These are phyloP conservation scores for Autographa gamma DNA, from an alignment of 2,888 invertebrate species.

Conservation along the genomic window DNA sequence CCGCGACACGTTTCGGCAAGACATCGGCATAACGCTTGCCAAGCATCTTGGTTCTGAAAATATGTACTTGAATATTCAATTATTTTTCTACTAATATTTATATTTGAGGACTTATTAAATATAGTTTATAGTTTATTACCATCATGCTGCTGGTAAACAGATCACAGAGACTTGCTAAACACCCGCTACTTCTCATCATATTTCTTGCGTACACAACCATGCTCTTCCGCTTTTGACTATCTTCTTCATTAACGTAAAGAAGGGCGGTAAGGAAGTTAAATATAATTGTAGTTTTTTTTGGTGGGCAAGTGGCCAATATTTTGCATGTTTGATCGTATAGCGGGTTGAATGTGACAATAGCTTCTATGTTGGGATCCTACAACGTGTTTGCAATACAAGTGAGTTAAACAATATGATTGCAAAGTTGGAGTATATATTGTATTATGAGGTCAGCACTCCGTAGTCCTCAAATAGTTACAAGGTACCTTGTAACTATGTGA, in stretches of 20 bases:
- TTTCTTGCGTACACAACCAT: conserved; percentile 71
- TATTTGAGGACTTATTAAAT: too few species aligned
- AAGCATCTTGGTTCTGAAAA: conserved; percentile 76
- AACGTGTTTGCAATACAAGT: conserved; percentile 40
- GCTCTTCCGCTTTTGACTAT: conserved; percentile 52
- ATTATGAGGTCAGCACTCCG: too few species aligned
- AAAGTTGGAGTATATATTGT: neutral
- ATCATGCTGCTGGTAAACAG: conserved; percentile 74
- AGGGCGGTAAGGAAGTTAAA: conserved; percentile 76
- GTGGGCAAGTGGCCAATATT: conserved; percentile 66
- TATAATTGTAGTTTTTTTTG: conserved; percentile 64
- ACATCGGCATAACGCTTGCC: conserved; percentile 79
- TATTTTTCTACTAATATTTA: neutral
- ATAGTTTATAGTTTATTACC: conserved; percentile 60
- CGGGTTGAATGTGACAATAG: conserved; percentile 68
- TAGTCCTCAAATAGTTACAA: too few species aligned
- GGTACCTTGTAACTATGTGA: too few species aligned
- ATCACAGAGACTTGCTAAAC: conserved; percentile 74
- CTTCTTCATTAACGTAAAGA: conserved; percentile 65
- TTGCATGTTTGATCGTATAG: conserved; percentile 72
- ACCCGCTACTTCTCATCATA: conserved; percentile 78
- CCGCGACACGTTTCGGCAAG: conserved; percentile 73
- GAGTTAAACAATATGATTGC: neutral
- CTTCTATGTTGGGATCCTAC: conserved; percentile 66
- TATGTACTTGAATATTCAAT: neutral